Base-by-base conservation (phyloP, 2,797 vertebrate species). In the Poecilia gillii region DNA sequence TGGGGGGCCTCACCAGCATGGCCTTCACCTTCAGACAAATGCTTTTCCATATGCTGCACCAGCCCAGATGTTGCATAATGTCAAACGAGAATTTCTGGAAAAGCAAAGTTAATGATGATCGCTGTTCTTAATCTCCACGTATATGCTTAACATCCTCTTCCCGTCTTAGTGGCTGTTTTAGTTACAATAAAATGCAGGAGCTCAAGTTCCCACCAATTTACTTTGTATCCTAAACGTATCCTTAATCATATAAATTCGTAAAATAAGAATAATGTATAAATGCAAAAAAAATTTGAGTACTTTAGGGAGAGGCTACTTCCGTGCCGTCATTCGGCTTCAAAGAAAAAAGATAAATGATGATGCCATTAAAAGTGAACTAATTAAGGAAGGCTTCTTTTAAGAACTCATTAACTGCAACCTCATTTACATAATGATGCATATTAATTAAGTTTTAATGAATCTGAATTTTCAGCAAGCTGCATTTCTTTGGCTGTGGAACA, bases 391-490 rank as follows among this genome's bases (percentile, higher is more conserved):
- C 98, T 99, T 99, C 98, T 99, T 99, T 99, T 99, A 99, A 99
- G 94, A 99, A 99, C 98, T 99, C 98, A 99, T 99, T 99, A 99
- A 99, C 98, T 97, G 97, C 97, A 99, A 94, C 97, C 98, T 99
- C 97, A 99, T 99, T 99, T 99, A 97, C 98, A 99, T 99, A 99
- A 99, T 99, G 97, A 99, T 99, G 98, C 98, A 99, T 99, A 99
- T 99, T 99, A 99, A 99, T 99, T 99, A 99, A 98, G 98, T 99
- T 99, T 99, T 99, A 99, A 99, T 99, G 98, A 99, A 99, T 99
- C 97, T 97, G 97, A 97, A 98, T 98, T 98, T 98, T 97, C 96
- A 98, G 97, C 97, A 97, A 99, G 97, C 96, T 96, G 97, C 97
- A 98, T 98, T 98, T 98, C 98, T 97, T 98, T 98, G 97, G 98